These are phyloP conservation scores for Macrocentrus cingulum DNA, from an alignment of 1,140 invertebrate genomes.

Conservation along the genomic window DNA sequence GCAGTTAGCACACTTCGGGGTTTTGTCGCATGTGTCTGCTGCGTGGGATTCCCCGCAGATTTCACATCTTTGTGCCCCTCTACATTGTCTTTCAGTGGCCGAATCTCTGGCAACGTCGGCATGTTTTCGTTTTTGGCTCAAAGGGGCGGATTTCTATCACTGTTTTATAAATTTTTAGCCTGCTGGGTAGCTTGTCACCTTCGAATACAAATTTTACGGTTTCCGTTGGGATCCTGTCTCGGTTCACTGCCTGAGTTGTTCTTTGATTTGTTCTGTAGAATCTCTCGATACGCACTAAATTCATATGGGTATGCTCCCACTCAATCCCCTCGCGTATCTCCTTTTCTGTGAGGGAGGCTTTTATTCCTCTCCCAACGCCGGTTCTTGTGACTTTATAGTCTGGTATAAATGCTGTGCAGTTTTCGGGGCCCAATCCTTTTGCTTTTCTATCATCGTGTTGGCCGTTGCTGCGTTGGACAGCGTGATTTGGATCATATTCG, in stretches of 20 bases:
- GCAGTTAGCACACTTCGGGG: conserved; percentile 4
- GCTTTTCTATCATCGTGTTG: too few species aligned
- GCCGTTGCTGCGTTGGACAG: too few species aligned
- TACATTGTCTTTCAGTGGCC: conserved; percentile 8
- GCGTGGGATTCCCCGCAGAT: conserved; percentile 1
- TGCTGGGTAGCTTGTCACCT: conserved; percentile 5
- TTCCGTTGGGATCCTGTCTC: conserved; percentile 6
- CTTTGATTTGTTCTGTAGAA: not conserved
- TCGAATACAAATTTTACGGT: conserved; percentile 17
- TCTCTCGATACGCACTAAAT: not conserved
- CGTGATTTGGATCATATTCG: too few species aligned
- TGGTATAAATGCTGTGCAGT: not conserved
- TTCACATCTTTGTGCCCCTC: not conserved
- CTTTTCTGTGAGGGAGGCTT: not conserved
- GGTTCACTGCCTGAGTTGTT: too few species aligned
- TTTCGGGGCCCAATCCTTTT: too few species aligned
- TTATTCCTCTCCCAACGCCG: not conserved
- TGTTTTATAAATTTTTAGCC: conserved; percentile 18
- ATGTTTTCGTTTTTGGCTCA: not conserved
- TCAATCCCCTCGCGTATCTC: not conserved
- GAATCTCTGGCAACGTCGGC: conserved; percentile 15
- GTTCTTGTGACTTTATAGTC: not conserved
- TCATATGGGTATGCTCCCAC: not conserved
- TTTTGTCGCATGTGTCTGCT: not conserved
- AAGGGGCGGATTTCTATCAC: conserved; percentile 15